Evolutionary conservation across 2,797 vertebrate species (phyloP).

Genomic region (Spondyliosoma cantharus): DNA sequence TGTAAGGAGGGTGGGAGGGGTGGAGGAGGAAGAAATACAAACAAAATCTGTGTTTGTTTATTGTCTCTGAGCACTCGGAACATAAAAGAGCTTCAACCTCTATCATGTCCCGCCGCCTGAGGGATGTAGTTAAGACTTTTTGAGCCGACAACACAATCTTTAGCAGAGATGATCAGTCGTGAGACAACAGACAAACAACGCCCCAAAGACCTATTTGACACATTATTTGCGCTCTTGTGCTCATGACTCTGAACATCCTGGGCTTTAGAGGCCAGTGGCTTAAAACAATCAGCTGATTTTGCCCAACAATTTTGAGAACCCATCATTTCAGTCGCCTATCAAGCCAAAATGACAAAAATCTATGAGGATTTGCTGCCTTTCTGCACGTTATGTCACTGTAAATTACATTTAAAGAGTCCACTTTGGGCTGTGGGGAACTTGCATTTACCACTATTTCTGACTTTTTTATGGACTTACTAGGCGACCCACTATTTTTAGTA

Average conservation of each 20-base stretch:
- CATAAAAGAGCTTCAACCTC: conserved; percentile 13
- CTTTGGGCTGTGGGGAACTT: not conserved
- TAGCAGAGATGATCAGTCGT: conserved; percentile 27
- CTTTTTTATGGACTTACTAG: not conserved
- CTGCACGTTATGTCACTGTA: not conserved
- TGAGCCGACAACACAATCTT: conserved; percentile 29
- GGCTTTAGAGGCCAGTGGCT: conserved; percentile 6
- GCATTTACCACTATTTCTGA: not conserved
- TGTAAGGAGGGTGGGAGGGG: conserved; percentile 32
- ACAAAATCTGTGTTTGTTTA: conserved; percentile 57
- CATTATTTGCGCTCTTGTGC: not conserved
- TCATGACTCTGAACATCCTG: not conserved
- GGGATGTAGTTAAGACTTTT: conserved; percentile 38
- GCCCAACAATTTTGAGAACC: not conserved
- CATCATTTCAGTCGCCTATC: not conserved
- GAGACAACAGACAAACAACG: conserved; percentile 50
- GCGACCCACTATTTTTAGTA: not conserved
- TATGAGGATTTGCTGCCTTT: not conserved
- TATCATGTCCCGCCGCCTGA: conserved; percentile 14
- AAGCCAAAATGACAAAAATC: not conserved
- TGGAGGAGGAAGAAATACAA: conserved; percentile 51
- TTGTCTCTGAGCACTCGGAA: conserved; percentile 39
- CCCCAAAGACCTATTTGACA: conserved; percentile 27
- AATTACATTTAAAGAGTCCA: not conserved
- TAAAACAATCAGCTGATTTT: not conserved